These are phyloP conservation scores for Tetraodon nigroviridis DNA, from an alignment of 2,113 vertebrate species.

Conservation along the genomic window DNA sequence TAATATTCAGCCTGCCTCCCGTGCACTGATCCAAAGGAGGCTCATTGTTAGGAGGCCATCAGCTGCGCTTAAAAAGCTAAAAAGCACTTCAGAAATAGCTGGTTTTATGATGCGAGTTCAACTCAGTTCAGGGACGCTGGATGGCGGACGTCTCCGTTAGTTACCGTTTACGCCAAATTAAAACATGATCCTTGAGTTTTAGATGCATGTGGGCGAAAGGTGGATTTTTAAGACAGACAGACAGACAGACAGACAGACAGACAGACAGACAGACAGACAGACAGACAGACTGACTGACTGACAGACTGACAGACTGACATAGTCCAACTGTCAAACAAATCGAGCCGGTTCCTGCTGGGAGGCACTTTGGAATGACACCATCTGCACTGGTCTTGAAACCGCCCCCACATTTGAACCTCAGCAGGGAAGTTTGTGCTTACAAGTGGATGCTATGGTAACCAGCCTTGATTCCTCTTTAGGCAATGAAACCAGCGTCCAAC, in stretches of 20 bases:
- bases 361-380: constrained; percentile 36
- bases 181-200: too few species aligned
- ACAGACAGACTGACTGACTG: neutral
- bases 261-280: too few species aligned
- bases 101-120: too few species aligned
- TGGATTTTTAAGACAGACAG: too few species aligned
- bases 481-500: constrained; percentile 1
- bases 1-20: constrained; percentile 10
- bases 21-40: constrained; percentile 41
- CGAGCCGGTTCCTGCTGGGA: constrained; percentile 37
- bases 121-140: constrained; percentile 3
- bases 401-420: constrained; percentile 37
- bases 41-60: constrained; percentile 31
- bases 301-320: neutral
- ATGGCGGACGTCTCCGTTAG: too few species aligned
- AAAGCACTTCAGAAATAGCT: constrained; percentile 4
- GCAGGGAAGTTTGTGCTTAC: constrained; percentile 27
- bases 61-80: constrained; percentile 25
- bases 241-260: too few species aligned
- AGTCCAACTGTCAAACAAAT: constrained; percentile 32
- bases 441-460: constrained; percentile 52
- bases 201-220: too few species aligned
- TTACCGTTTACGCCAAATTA: too few species aligned
- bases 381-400: constrained; percentile 34
- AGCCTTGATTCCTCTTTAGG: constrained; percentile 13